Conservation (phyloP, 2,888 invertebrate species). For the Aporophyla lueneburgensis region DNA sequence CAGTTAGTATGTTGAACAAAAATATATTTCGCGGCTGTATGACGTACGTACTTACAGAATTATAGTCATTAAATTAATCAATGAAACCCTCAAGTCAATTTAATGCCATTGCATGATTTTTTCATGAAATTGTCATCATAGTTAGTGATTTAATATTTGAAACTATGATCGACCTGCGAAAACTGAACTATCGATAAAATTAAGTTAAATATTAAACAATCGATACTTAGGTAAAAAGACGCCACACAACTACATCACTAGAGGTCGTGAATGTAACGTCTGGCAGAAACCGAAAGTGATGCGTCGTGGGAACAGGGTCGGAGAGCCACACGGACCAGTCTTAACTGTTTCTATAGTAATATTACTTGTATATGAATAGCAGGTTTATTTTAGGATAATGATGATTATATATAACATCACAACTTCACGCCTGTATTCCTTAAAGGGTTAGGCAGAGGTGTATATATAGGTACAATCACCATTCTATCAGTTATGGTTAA, state of each 20-base stretch:
- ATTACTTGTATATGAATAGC: background rate
- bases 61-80: too few relatives aligned
- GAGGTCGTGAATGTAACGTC: constrained; percentile 65
- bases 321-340: constrained; percentile 23
- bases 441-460: background rate
- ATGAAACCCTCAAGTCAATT: too few relatives aligned
- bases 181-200: background rate
- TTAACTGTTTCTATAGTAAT: constrained; percentile 12
- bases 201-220: constrained; percentile 19
- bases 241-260: constrained; percentile 38
- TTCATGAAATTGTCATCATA: too few relatives aligned
- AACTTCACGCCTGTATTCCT: background rate
- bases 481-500: background rate
- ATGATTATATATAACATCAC: background rate
- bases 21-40: too few relatives aligned
- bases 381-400: background rate
- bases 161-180: background rate
- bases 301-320: constrained; percentile 70
- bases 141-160: background rate
- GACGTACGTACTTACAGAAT: too few relatives aligned
- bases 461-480: background rate
- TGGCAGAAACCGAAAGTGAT: constrained; percentile 73
- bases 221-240: constrained; percentile 16
- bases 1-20: too few relatives aligned
- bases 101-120: too few relatives aligned